phyloP scores from a whole-genome alignment of 1,140 invertebrate species.

The Caerostris darwini region DNA sequence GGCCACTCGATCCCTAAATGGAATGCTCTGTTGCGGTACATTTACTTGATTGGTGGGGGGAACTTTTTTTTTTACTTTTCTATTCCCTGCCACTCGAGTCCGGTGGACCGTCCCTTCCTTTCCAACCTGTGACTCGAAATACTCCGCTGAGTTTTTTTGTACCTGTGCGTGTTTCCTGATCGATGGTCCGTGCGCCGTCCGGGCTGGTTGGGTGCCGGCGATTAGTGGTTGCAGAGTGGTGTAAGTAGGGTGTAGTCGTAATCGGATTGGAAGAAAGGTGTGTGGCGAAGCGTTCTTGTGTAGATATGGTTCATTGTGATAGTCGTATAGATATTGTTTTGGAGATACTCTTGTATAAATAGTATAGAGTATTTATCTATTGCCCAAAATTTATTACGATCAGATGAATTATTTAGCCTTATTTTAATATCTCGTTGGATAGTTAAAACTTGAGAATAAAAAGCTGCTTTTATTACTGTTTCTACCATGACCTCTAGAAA shows the following conservation, averaged over 20 bases:
- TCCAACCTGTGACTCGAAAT: conserved; percentile 48
- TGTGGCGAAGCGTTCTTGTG: not conserved
- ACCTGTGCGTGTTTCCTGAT: not conserved
- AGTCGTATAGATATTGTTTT: not conserved
- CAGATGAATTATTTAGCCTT: too few relatives aligned
- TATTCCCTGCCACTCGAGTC: too few relatives aligned
- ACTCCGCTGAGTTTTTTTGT: not conserved
- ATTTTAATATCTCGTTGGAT: too few relatives aligned
- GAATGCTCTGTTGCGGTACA: not conserved
- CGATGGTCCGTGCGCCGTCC: conserved; percentile 34
- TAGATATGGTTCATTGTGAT: not conserved
- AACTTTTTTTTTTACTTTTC: too few relatives aligned
- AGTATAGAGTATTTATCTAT: too few relatives aligned
- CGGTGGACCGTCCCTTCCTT: conserved; percentile 18
- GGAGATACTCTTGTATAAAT: not conserved
- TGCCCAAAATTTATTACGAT: too few relatives aligned
- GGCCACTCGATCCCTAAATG: conserved; percentile 22
- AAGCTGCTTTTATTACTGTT: too few relatives aligned
- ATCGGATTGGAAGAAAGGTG: not conserved
- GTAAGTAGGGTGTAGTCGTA: not conserved
- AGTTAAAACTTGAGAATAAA: too few relatives aligned
- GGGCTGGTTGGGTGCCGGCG: not conserved
- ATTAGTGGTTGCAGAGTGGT: not conserved
- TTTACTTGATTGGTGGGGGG: conserved; percentile 46
- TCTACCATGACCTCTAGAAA: too few relatives aligned